A percentile compares a stretch with the other conserved stretches of the same genome.
phyloP scores from a whole-genome alignment of 2,888 invertebrate genomes.

The Dasysyrphus tricinctus region DNA sequence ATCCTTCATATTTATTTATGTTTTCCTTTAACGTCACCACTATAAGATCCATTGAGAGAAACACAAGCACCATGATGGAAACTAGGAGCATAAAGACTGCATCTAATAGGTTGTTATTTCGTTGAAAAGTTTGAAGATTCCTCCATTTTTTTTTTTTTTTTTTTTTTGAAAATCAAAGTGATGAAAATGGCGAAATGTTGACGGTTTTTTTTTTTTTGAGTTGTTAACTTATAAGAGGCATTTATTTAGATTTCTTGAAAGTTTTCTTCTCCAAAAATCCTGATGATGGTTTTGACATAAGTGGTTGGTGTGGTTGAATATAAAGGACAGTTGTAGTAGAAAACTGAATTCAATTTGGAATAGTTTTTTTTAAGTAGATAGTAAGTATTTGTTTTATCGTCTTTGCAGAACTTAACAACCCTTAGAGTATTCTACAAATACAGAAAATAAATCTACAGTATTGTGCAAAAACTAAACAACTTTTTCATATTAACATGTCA shows the following conservation, averaged over 20 bases:
- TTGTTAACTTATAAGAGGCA: not conserved
- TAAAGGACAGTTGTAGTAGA: not conserved
- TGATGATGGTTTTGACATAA: not conserved
- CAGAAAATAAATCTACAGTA: no score
- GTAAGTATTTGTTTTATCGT: no score
- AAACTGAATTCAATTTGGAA: not conserved
- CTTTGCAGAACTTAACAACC: no score
- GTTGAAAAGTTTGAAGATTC: constrained; percentile 7
- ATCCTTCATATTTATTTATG: constrained; percentile 41
- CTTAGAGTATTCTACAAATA: no score
- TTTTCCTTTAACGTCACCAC: not conserved
- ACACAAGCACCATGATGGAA: not conserved
- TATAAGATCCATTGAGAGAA: not conserved
- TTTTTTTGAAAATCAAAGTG: not conserved
- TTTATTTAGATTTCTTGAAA: constrained; percentile 8
- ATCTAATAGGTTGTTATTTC: constrained; percentile 5
- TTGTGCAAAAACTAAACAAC: no score
- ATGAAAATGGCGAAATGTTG: not conserved
- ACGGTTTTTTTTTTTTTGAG: not conserved
- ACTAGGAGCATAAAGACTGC: not conserved
- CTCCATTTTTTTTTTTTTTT: not conserved
- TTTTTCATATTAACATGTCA: no score
- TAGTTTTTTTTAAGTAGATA: not conserved
- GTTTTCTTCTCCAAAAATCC: not conserved
- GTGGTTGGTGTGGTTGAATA: not conserved